Percentiles rank a stretch among this genome's conserved stretches.
phyloP scores from a whole-genome alignment of 2,797 vertebrate species.

The Gephyroberyx darwinii region DNA sequence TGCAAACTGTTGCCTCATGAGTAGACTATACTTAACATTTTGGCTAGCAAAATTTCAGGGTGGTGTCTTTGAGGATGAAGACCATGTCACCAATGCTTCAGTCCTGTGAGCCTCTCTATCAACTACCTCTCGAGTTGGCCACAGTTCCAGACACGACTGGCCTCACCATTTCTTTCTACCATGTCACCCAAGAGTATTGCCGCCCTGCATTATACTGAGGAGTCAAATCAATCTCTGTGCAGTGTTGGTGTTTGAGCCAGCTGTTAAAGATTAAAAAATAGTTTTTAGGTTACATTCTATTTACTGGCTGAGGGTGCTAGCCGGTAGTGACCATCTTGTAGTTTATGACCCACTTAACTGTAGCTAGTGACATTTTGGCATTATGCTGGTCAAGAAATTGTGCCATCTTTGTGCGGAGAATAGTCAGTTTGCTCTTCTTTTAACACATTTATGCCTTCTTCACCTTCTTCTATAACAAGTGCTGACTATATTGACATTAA shows the following conservation, averaged over 20 bases:
- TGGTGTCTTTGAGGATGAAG: slow-evolving; percentile 1
- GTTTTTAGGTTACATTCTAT: too few relatives aligned
- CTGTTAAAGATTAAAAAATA: too few relatives aligned
- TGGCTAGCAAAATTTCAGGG: background rate
- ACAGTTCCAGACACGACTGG: background rate
- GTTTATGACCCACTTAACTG: background rate
- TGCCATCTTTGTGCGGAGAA: background rate
- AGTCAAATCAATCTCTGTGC: background rate
- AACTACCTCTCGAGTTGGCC: background rate
- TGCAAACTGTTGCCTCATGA: slow-evolving; percentile 48
- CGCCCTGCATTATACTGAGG: background rate
- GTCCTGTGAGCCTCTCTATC: background rate
- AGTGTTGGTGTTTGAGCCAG: background rate
- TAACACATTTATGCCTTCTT: too few relatives aligned
- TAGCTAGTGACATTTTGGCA: background rate
- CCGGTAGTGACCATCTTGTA: too few relatives aligned
- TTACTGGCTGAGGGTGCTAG: too few relatives aligned
- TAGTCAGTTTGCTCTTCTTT: too few relatives aligned
- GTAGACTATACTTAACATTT: slow-evolving; percentile 19
- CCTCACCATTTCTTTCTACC: too few relatives aligned
- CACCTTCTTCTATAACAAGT: too few relatives aligned
- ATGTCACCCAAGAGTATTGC: background rate
- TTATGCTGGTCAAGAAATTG: background rate
- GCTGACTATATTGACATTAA: too few relatives aligned
- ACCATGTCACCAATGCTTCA: background rate